Evolutionary conservation across 2,797 vertebrate species (phyloP).

Genomic region (Macropus fuliginosus): DNA sequence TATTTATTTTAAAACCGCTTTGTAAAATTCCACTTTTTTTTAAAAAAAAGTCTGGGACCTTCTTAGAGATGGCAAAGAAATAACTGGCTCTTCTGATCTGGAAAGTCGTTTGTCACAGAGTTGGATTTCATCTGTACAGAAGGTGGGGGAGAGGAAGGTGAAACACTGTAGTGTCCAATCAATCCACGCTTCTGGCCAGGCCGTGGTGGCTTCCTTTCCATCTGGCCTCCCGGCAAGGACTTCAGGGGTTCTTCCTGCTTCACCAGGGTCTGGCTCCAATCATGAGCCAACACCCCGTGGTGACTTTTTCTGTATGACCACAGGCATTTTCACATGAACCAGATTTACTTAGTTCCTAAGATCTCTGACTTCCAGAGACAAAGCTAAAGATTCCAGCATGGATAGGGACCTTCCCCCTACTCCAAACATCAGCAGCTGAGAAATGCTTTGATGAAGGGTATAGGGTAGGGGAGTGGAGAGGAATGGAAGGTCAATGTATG

Average conservation of each 20-base stretch:
- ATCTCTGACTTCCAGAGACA: slow-evolving; percentile 18
- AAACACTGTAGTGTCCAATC: slow-evolving; percentile 16
- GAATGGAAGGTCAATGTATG: not conserved
- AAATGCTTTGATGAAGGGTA: not conserved
- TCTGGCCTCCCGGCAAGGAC: slow-evolving; percentile 38
- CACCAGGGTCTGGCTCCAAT: slow-evolving; percentile 8
- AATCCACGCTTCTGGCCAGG: not conserved
- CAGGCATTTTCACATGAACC: slow-evolving; percentile 48
- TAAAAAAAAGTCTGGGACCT: not conserved
- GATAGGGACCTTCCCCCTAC: not conserved
- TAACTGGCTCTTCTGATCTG: slow-evolving; percentile 15
- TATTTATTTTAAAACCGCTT: slow-evolving; percentile 50
- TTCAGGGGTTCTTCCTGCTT: slow-evolving; percentile 45
- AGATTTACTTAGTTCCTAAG: slow-evolving; percentile 49
- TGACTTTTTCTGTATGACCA: slow-evolving; percentile 52
- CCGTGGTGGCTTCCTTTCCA: slow-evolving; percentile 18
- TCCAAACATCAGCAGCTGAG: not conserved
- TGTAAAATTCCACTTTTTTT: slow-evolving; percentile 64
- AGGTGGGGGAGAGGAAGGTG: slow-evolving; percentile 17
- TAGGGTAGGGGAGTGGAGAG: not conserved
- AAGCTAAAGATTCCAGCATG: not conserved
- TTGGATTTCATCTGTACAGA: slow-evolving; percentile 34
- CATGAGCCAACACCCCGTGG: slow-evolving; percentile 23
- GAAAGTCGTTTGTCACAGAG: slow-evolving; percentile 23
- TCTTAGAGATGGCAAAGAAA: slow-evolving; percentile 41